Evolutionary conservation across 2,888 invertebrate species (phyloP), one percentile per base, ranked within the genome.

Genomic region (Selenia dentaria): DNA sequence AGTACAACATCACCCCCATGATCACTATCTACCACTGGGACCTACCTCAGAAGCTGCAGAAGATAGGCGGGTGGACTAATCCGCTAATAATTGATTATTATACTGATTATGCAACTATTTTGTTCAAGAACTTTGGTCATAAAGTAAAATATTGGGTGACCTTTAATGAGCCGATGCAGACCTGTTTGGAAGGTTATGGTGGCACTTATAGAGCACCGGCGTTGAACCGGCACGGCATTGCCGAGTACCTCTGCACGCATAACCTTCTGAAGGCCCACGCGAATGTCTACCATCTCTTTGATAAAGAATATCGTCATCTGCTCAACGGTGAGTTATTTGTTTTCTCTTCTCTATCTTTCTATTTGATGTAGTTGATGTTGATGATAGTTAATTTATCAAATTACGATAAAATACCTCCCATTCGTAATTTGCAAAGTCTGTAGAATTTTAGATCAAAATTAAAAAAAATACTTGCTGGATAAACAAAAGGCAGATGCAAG

Each of bases 21-120:
- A 92, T 93, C 0, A 94, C 94, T 1, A 92, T 95, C 34, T 94
- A 94, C 64, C 95, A 95, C 56, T 95, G 94, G 94, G 95, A 95
- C 48, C 70, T 94, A 32, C 95, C 94, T 4, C 92, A 93, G 59
- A 87, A 81, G 26, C 64, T 95, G 18, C 94, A 94, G 68, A 92
- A 93, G 12, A 74, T 94, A 35, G 94, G 94, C 11, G 95, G 95
- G 1, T 95, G 94, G 93, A 83, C 92, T 0, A 95, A 94, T 68
- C 91, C 92, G 0, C 91, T 93, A 55, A 93, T 95, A 2, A 90
- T 93, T 9, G 92, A 94, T 18, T 91, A 92, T 52, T 94, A 92
- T 62, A 92, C 88, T 12, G 93, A 94, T 62, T 95, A 93, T 54
- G 94, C 94, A 0, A 91, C 90, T 51, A 62, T 94, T 18, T 67